These are phyloP conservation scores for Epinotia demarniana DNA, from an alignment of 2,888 invertebrate species.

Conservation along the genomic window DNA sequence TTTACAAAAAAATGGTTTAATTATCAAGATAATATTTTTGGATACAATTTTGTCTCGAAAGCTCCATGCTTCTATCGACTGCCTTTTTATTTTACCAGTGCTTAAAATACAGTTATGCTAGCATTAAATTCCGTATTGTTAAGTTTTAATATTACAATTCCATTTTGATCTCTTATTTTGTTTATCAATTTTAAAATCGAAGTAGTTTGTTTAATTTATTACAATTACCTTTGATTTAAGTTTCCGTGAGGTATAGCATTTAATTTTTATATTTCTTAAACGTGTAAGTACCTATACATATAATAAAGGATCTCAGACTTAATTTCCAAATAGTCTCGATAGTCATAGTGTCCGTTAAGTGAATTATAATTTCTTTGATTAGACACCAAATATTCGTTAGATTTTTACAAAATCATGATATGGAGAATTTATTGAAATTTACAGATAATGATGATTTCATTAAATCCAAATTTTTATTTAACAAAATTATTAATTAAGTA, in stretches of 20 bases:
- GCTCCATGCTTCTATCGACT: constrained; percentile 25
- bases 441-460: constrained; percentile 60
- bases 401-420: constrained; percentile 55
- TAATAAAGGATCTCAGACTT: constrained; percentile 77
- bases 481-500: constrained; percentile 42
- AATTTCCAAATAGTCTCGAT: constrained; percentile 80
- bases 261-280: constrained; percentile 57
- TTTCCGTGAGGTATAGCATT: constrained; percentile 58
- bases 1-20: constrained; percentile 49
- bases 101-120: constrained; percentile 47
- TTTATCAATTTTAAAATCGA: constrained; percentile 74
- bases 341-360: constrained; percentile 72
- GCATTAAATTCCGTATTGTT: constrained; percentile 68
- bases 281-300: constrained; percentile 54
- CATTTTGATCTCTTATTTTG: constrained; percentile 80
- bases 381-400: constrained; percentile 82
- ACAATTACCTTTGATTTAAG: constrained; percentile 54
- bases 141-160: constrained; percentile 77
- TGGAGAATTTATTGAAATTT: constrained; percentile 39
- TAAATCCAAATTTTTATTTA: constrained; percentile 59
- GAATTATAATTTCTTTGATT: constrained; percentile 65
- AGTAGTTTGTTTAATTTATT: constrained; percentile 75
- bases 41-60: constrained; percentile 47
- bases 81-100: constrained; percentile 42
- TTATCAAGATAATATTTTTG: constrained; percentile 49